Conservation (phyloP, 1,140 invertebrate genomes). For the Agraylea sexmaculata region DNA sequence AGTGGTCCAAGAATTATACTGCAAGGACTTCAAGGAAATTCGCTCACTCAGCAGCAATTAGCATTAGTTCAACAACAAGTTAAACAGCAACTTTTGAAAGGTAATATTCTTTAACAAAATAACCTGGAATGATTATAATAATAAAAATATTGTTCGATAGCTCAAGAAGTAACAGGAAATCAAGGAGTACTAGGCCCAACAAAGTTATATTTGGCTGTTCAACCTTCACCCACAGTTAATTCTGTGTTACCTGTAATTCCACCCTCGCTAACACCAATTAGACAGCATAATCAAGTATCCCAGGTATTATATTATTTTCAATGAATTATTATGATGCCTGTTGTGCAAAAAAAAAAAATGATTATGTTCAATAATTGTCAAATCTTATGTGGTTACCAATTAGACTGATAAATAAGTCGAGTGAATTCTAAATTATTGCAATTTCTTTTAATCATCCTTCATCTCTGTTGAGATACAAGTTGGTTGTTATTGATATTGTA, state of each 20-base stretch:
- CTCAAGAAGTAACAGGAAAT: slow-evolving; percentile 68
- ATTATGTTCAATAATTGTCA: neutral
- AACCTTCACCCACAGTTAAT: slow-evolving; percentile 38
- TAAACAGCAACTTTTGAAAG: slow-evolving; percentile 75
- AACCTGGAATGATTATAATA: slow-evolving; percentile 3
- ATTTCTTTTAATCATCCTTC: no score
- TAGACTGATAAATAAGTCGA: no score
- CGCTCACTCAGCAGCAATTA: slow-evolving; percentile 68
- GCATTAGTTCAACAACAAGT: slow-evolving; percentile 75
- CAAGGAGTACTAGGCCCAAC: slow-evolving; percentile 70
- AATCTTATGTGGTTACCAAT: neutral
- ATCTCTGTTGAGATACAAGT: no score
- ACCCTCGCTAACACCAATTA: slow-evolving; percentile 38
- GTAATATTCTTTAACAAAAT: slow-evolving; percentile 30
- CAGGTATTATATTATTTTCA: slow-evolving; percentile 22
- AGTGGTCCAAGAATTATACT: slow-evolving; percentile 73
- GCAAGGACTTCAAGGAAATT: slow-evolving; percentile 68
- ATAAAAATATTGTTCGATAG: slow-evolving; percentile 30
- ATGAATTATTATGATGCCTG: slow-evolving; percentile 6
- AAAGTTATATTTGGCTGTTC: slow-evolving; percentile 73
- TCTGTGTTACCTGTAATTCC: slow-evolving; percentile 33
- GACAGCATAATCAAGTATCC: slow-evolving; percentile 25
- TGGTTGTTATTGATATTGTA: no score
- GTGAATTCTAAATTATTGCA: no score
- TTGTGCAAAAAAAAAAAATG: neutral